Evolutionary conservation across 2,888 invertebrate species (phyloP), one percentile per base, ranked within the genome.

Genomic region (Fragum sueziense): DNA sequence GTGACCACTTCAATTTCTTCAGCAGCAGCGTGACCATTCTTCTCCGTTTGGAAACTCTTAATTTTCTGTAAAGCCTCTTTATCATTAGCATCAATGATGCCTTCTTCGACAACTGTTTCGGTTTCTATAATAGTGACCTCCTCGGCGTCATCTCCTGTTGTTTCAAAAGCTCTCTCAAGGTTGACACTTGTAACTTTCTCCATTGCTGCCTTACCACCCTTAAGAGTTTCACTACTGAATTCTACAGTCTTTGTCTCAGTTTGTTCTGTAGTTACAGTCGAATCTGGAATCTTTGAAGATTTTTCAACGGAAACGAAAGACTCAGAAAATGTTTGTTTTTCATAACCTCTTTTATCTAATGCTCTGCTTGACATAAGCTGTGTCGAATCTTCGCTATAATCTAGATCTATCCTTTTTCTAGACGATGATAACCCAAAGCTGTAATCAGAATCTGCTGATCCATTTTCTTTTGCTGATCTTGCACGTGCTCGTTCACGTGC

Each of bases 271-370:
- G 65, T 65, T 2, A 65, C 41, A 2, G 41, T 65, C n/a, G 65
- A 22, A 41, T 65, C 65, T 14, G 65, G 41, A 17, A 65, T 7
- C 4, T 25, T 37, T 17, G 65, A 27, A 37, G 65, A 65, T 65
- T 65, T 33, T 41, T 65, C 65, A 22, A 65, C 25, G n/a, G 65
- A 65, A 6, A 65, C 65, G 41, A 65, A 65, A 2, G 65, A 65
- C 25, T 65, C 65, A 7, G 65, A 65, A 37, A n/a, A 41, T 20
- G 65, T 65, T 20, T 65, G 65, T 65, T 37, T 65, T 37, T 37
- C 41, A 27, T 34, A 29, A 25, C 34, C n/a, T 27, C 11, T 22
- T 2, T 25, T 41, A 41, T 27, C 65, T 22, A 41, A 14, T 6
- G 41, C 6, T 14, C 41, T 37, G 41, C 37, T 41, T 20, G 65